Conservation (phyloP, 2,113 vertebrate genomes). For the Salvelinus namaycush region DNA sequence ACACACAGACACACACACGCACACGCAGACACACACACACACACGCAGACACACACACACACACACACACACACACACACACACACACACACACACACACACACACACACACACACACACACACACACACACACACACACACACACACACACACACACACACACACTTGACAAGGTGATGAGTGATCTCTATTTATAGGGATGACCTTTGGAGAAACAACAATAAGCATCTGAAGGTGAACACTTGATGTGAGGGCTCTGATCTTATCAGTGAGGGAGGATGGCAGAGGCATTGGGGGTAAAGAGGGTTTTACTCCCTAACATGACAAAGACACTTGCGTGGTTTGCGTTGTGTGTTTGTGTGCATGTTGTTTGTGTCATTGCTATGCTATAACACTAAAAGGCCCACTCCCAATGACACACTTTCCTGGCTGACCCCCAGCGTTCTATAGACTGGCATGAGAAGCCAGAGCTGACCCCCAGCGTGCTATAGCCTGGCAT, state of each 20-base stretch:
- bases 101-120: no score
- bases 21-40: neutral
- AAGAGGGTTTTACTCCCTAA: neutral
- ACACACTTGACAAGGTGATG: constrained; percentile 22
- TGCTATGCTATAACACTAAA: constrained; percentile 5
- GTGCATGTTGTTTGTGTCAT: neutral
- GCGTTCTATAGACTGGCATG: constrained; percentile 4
- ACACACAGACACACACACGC: neutral
- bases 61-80: no score
- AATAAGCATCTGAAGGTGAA: constrained; percentile 16
- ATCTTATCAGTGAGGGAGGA: neutral
- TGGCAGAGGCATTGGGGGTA: neutral
- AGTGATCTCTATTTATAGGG: constrained; percentile 25
- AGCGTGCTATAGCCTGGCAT: no score
- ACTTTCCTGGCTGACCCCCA: constrained; percentile 16
- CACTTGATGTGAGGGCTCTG: constrained; percentile 15
- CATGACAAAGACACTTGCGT: neutral
- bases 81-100: no score
- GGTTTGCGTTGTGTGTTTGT: no score
- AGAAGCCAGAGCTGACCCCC: no score
- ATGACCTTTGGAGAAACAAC: constrained; percentile 27
- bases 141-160: neutral
- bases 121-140: neutral
- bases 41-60: neutral
- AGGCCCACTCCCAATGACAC: constrained; percentile 12